Evolutionary conservation across 2,113 vertebrate genomes (phyloP).

Genomic region (Thinocorus orbignyianus): DNA sequence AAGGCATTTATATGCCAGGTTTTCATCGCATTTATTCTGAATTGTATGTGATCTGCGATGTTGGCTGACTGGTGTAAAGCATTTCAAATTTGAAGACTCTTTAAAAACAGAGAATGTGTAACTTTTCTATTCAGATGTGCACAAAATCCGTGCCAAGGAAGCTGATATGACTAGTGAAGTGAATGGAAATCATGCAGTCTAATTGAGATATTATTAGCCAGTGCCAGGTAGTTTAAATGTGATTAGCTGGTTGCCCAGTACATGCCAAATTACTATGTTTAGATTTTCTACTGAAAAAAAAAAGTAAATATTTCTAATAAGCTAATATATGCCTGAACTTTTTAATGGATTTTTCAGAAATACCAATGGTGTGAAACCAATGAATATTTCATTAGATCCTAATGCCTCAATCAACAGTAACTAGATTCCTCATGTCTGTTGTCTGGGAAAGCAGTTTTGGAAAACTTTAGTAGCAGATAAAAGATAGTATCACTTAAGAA

Average conservation of each 20-base stretch:
- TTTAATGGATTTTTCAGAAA: not conserved
- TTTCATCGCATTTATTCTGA: not conserved
- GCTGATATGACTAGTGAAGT: not conserved
- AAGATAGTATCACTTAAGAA: not conserved
- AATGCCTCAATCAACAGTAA: slow-evolving; percentile 13
- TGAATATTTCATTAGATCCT: slow-evolving; percentile 48
- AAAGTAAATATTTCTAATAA: not conserved
- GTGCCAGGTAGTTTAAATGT: slow-evolving; percentile 10
- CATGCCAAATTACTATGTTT: not conserved
- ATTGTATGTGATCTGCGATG: not conserved
- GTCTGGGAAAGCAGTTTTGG: not conserved
- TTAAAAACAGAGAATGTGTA: not conserved
- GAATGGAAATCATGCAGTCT: not conserved
- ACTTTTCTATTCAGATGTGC: not conserved
- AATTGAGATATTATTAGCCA: not conserved
- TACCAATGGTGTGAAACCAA: slow-evolving; percentile 15
- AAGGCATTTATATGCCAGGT: not conserved
- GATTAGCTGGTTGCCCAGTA: not conserved
- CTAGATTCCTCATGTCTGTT: not conserved
- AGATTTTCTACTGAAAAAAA: slow-evolving; percentile 1
- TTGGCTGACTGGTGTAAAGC: not conserved
- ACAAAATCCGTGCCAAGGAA: not conserved
- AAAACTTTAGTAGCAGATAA: not conserved
- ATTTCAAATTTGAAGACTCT: not conserved
- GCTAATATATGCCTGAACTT: not conserved